phyloP scores from a whole-genome alignment of 2,888 invertebrate genomes.

The Neoaliturus tenellus region DNA sequence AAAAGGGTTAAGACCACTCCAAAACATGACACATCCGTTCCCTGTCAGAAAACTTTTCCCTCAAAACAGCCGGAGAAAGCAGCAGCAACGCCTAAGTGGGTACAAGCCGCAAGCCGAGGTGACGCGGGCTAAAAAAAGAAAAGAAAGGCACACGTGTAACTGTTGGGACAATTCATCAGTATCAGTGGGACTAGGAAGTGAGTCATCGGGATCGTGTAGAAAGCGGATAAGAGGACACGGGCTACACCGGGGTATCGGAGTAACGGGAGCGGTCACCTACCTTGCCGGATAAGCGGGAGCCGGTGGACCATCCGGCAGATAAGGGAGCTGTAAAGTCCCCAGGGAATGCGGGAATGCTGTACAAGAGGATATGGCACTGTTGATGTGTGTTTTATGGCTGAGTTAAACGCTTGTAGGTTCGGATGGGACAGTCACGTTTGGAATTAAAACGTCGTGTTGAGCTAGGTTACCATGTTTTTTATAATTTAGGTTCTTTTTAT shows the following conservation, averaged over 20 bases:
- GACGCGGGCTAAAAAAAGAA: not conserved
- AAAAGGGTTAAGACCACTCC: too few species aligned
- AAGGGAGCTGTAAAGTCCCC: not conserved
- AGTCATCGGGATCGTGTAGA: not conserved
- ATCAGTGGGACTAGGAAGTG: not conserved
- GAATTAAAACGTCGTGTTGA: too few species aligned
- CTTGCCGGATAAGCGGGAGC: too few species aligned
- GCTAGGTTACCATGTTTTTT: too few species aligned
- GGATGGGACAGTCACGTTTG: too few species aligned
- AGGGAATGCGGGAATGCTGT: not conserved
- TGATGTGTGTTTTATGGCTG: not conserved
- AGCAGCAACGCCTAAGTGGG: not conserved
- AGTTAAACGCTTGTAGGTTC: too few species aligned
- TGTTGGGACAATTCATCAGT: constrained; percentile 7
- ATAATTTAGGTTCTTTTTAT: too few species aligned
- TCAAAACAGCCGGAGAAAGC: not conserved
- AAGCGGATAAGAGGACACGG: not conserved
- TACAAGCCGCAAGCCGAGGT: not conserved
- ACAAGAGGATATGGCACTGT: not conserved
- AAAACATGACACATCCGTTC: not conserved
- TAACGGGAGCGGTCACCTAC: not conserved
- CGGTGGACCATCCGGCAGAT: not conserved
- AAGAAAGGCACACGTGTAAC: not conserved
- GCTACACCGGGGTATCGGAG: not conserved
- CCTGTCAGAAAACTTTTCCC: not conserved